Evolutionary conservation across 2,888 invertebrate genomes (phyloP).

Genomic region (Meandrusa payeni): DNA sequence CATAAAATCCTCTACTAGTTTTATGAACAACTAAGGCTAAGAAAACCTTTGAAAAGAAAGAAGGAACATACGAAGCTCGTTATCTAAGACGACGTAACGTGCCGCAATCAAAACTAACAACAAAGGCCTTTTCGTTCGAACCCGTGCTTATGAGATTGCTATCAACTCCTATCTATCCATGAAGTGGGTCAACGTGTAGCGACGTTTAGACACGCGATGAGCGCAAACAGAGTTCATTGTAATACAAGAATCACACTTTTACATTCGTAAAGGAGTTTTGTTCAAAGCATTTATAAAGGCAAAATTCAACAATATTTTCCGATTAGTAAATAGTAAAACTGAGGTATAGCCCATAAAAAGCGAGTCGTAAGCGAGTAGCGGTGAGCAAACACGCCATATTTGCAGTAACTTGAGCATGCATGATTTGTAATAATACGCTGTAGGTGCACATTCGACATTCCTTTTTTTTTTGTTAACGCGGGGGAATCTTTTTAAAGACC

Average conservation of each 20-base stretch:
- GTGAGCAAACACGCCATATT: constrained; percentile 5
- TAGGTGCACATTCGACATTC: constrained; percentile 7
- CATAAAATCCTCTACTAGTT: no score
- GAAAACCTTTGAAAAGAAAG: not conserved
- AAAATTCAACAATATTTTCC: no score
- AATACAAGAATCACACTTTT: no score
- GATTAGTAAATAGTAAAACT: no score
- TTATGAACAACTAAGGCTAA: not conserved
- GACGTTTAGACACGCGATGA: constrained; percentile 48
- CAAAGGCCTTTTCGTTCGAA: constrained; percentile 42
- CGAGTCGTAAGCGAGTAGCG: constrained; percentile 17
- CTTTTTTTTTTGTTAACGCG: no score
- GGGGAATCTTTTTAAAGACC: no score
- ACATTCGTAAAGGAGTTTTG: no score
- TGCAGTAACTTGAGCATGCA: constrained; percentile 11
- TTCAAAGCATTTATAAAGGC: no score
- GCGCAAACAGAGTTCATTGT: constrained; percentile 20
- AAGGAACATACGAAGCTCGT: constrained; percentile 26
- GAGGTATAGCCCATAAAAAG: no score
- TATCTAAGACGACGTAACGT: constrained; percentile 38
- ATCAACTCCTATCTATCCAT: constrained; percentile 40
- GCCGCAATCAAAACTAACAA: constrained; percentile 41
- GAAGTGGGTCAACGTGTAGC: constrained; percentile 44
- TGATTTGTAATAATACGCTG: constrained; percentile 12
- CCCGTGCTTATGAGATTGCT: constrained; percentile 39